phyloP scores from a whole-genome alignment of 2,888 invertebrate species.

The Lasioglossum villosulum region DNA sequence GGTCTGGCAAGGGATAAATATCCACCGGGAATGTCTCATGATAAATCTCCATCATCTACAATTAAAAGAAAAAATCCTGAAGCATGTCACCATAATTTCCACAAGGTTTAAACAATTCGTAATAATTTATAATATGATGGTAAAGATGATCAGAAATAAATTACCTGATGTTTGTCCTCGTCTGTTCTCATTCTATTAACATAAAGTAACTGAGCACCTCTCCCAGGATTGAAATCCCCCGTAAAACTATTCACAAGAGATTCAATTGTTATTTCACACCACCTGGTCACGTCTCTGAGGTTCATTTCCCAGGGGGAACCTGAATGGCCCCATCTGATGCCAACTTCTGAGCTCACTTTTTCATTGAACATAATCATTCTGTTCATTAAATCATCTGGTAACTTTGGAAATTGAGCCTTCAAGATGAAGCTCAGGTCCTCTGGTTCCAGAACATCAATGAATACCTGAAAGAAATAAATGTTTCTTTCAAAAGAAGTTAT shows the following conservation, averaged over 20 bases:
- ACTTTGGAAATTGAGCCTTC: slow-evolving; percentile 87
- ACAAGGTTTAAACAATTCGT: neutral
- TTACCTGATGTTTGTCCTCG: slow-evolving; percentile 91
- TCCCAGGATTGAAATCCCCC: slow-evolving; percentile 85
- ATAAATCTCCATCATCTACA: slow-evolving; percentile 83
- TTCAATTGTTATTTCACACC: slow-evolving; percentile 92
- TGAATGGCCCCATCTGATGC: slow-evolving; percentile 89
- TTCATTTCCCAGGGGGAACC: slow-evolving; percentile 99
- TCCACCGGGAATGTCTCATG: slow-evolving; percentile 84
- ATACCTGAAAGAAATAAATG: slow-evolving; percentile 84
- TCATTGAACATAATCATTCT: slow-evolving; percentile 93
- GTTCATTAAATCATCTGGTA: slow-evolving; percentile 87
- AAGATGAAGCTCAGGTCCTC: slow-evolving; percentile 87
- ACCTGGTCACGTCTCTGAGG: slow-evolving; percentile 96
- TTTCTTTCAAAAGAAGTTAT: neutral
- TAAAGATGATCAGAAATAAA: slow-evolving; percentile 17
- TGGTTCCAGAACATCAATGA: slow-evolving; percentile 85
- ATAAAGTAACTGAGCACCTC: slow-evolving; percentile 92
- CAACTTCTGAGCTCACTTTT: slow-evolving; percentile 88
- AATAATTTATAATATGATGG: neutral
- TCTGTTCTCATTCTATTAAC: slow-evolving; percentile 93
- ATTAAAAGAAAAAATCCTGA: slow-evolving; percentile 28
- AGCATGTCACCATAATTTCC: neutral
- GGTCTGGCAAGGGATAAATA: slow-evolving; percentile 84
- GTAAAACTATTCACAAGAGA: slow-evolving; percentile 21